A percentile compares a stretch with the other conserved stretches of the same genome.
Conservation (phyloP, 2,113 vertebrate genomes). For the Ciconia boyciana region DNA sequence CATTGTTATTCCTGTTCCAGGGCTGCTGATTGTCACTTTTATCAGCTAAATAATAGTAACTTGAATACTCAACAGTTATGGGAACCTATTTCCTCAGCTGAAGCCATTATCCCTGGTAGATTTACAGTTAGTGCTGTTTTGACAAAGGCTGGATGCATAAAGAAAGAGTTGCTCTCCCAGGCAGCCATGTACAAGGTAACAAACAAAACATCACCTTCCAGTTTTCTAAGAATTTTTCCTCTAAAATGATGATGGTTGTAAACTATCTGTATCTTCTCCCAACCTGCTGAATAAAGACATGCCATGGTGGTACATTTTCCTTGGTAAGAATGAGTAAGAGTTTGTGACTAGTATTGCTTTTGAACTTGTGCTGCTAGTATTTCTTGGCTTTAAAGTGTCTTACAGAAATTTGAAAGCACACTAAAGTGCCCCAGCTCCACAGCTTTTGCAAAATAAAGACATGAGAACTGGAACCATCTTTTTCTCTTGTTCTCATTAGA, state of each 20-base stretch:
- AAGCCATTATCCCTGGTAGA: neutral
- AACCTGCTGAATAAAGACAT: neutral
- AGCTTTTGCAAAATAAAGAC: neutral
- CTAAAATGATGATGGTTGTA: rapidly evolving
- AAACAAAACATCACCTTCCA: neutral
- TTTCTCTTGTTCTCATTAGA: neutral
- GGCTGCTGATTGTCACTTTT: neutral
- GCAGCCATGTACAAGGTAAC: neutral
- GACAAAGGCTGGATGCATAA: neutral
- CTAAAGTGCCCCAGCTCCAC: neutral
- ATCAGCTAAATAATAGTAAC: conserved; percentile 5
- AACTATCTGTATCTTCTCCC: neutral
- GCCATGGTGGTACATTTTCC: neutral
- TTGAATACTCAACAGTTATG: neutral
- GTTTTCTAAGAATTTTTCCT: neutral
- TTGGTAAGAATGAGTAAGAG: neutral
- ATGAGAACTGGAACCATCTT: neutral
- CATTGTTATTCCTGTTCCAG: neutral
- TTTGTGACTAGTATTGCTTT: neutral
- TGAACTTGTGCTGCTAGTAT: neutral
- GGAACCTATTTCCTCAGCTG: neutral
- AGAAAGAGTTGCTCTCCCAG: neutral
- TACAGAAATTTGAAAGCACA: neutral
- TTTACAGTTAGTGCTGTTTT: neutral
- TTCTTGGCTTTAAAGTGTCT: neutral